A percentile compares a stretch with the other conserved stretches of the same genome.
Evolutionary conservation across 2,797 vertebrate genomes (phyloP).

Genomic region (Heliangelus exortis): DNA sequence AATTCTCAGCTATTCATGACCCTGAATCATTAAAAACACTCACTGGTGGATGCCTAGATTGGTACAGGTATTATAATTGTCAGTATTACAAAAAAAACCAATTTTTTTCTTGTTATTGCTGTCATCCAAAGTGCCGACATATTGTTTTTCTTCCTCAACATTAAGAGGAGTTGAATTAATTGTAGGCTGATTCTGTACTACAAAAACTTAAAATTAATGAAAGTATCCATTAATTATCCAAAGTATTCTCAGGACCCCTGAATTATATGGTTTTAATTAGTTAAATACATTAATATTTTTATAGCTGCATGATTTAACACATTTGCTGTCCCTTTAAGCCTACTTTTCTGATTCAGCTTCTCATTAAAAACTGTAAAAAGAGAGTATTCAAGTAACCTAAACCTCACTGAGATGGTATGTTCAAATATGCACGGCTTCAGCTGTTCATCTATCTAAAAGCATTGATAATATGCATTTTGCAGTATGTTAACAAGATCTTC

Average conservation of each 20-base stretch:
- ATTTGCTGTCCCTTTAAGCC: background rate
- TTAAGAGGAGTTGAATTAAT: background rate
- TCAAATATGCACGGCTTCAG: background rate
- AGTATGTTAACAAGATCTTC: background rate
- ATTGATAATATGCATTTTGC: background rate
- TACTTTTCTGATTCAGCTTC: background rate
- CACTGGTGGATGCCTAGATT: background rate
- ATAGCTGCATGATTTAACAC: background rate
- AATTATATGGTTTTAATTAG: background rate
- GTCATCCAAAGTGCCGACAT: background rate
- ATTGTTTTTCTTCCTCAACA: background rate
- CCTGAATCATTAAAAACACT: background rate
- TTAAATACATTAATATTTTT: background rate
- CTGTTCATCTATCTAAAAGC: background rate
- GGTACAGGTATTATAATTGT: background rate
- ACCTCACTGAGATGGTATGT: background rate
- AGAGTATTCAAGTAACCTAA: background rate
- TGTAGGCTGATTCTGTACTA: background rate
- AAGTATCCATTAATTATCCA: background rate
- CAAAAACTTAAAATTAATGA: background rate
- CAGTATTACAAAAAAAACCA: no score
- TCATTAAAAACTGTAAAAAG: background rate
- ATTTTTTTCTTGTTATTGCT: background rate
- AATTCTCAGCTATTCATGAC: background rate
- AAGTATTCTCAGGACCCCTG: no score